phyloP scores from a whole-genome alignment of 2,797 vertebrate species.

The Characodon lateralis region DNA sequence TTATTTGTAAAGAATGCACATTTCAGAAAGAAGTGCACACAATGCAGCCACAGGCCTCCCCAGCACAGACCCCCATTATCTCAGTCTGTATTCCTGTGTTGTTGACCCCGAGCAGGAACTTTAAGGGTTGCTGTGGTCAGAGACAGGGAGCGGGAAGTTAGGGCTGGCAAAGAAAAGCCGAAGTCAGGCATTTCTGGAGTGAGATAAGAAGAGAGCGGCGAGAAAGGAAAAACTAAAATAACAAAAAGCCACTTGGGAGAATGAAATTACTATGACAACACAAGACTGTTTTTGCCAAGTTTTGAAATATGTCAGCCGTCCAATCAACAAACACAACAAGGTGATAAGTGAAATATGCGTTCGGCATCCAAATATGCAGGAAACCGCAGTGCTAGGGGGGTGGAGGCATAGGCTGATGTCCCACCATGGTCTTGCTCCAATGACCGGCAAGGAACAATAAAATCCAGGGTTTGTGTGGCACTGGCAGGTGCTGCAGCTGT shows the following conservation, averaged over 20 bases:
- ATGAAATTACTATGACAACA: conserved; percentile 73
- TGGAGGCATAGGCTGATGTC: conserved; percentile 19
- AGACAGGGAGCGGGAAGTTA: conserved; percentile 69
- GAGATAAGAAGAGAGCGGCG: conserved; percentile 78
- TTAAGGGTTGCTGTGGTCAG: conserved; percentile 70
- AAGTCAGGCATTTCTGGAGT: conserved; percentile 80
- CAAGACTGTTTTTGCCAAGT: conserved; percentile 55
- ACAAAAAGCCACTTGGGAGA: conserved; percentile 72
- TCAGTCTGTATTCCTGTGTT: conserved; percentile 64
- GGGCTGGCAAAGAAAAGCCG: conserved; percentile 72
- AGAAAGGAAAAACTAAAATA: conserved; percentile 81
- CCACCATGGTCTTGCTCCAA: conserved; percentile 30
- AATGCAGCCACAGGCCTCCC: conserved; percentile 68
- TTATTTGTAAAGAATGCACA: conserved; percentile 34
- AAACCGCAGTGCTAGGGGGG: conserved; percentile 10
- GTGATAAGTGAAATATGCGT: conserved; percentile 61
- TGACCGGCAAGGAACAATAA: conserved; percentile 56
- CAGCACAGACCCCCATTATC: conserved; percentile 69
- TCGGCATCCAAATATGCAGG: conserved; percentile 20
- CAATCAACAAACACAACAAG: conserved; percentile 60
- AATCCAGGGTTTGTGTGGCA: conserved; percentile 69
- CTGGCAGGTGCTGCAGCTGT: conserved; percentile 76
- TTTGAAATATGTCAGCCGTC: conserved; percentile 50
- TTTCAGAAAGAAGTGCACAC: conserved; percentile 24
- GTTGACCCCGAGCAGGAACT: conserved; percentile 71